A percentile compares a stretch with the other conserved stretches of the same genome.
These are phyloP conservation scores for Portevinia maculata DNA, from an alignment of 2,888 invertebrate species.

Conservation along the genomic window DNA sequence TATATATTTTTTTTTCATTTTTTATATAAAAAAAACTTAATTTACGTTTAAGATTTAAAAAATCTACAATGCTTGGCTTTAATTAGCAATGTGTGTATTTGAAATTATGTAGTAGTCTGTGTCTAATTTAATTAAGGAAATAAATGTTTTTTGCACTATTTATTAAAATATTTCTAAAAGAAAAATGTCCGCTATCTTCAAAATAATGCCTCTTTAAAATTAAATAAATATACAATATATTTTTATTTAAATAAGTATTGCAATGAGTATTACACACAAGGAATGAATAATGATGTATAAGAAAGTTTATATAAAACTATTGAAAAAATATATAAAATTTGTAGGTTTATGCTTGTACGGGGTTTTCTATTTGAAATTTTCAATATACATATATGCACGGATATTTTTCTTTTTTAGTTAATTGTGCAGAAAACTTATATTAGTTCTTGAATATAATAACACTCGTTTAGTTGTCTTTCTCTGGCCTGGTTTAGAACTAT, in stretches of 20 bases:
- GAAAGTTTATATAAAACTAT: constrained; percentile 21
- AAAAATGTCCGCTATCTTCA: constrained; percentile 54
- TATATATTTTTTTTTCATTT: constrained; percentile 23
- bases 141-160: constrained; percentile 68
- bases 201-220: background rate
- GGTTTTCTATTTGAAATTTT: constrained; percentile 69
- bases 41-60: constrained; percentile 42
- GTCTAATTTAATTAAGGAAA: constrained; percentile 41
- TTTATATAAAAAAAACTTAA: constrained; percentile 18
- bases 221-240: constrained; percentile 21
- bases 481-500: constrained; percentile 28
- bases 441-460: constrained; percentile 4
- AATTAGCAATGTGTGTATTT: constrained; percentile 64
- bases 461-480: constrained; percentile 4
- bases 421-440: constrained; percentile 56
- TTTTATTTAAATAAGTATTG: constrained; percentile 28
- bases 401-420: constrained; percentile 50
- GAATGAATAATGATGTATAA: constrained; percentile 9
- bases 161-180: constrained; percentile 26
- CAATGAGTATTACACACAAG: constrained; percentile 49
- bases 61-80: constrained; percentile 65
- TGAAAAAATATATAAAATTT: constrained; percentile 23
- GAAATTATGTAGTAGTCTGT: constrained; percentile 35
- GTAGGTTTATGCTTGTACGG: constrained; percentile 48
- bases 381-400: constrained; percentile 57